Conservation (phyloP, 2,888 invertebrate species). For the Mactromeris polynyma region DNA sequence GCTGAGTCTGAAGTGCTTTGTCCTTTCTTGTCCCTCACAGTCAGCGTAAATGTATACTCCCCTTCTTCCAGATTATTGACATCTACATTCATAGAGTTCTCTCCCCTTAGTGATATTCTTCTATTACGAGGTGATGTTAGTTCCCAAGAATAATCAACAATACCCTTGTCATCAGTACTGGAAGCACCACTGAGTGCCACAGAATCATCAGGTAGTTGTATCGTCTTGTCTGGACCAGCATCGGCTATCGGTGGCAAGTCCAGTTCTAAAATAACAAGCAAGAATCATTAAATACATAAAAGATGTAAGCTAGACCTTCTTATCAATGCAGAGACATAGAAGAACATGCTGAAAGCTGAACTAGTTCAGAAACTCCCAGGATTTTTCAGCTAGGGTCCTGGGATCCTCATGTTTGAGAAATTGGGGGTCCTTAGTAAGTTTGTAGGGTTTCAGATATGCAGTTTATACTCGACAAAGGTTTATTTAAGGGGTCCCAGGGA, state of each 20-base stretch:
- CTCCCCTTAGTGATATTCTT: conserved; percentile 11
- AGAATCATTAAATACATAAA: too few relatives aligned
- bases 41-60: conserved; percentile 47
- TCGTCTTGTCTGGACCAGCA: conserved; percentile 44
- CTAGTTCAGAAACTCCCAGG: too few relatives aligned
- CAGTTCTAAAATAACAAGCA: conserved; percentile 23
- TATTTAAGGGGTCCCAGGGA: too few relatives aligned
- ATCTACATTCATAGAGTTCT: conserved; percentile 2
- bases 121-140: conserved; percentile 2
- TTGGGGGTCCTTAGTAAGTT: too few relatives aligned
- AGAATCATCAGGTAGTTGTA: conserved; percentile 54
- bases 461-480: too few relatives aligned
- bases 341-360: too few relatives aligned
- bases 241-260: conserved; percentile 55
- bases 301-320: background rate
- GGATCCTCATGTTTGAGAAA: too few relatives aligned
- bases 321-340: too few relatives aligned
- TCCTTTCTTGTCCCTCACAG: conserved; percentile 54
- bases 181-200: conserved; percentile 38
- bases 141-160: conserved; percentile 45
- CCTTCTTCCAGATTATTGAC: conserved; percentile 46
- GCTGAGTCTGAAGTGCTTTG: conserved; percentile 36
- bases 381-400: too few relatives aligned
- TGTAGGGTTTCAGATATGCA: too few relatives aligned
- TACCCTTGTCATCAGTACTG: conserved; percentile 52